These are phyloP conservation scores for Lepidurus packardi DNA, from an alignment of 1,140 invertebrate genomes.

Conservation along the genomic window DNA sequence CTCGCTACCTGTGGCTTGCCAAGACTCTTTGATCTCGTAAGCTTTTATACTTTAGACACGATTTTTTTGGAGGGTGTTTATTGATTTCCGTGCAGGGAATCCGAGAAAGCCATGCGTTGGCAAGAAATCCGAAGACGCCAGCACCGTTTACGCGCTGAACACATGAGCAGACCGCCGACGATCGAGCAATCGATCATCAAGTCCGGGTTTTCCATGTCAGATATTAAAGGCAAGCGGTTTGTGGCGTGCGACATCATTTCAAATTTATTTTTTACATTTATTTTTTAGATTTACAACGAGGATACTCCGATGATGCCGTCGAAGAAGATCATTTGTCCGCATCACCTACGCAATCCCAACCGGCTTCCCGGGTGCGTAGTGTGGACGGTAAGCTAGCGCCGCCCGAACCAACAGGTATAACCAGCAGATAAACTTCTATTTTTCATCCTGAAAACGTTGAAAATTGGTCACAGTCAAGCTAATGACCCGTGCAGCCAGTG, in stretches of 20 bases:
- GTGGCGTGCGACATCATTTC: not conserved
- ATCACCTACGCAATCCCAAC: not conserved
- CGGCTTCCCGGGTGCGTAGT: conserved; percentile 29
- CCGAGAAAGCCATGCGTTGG: conserved; percentile 75
- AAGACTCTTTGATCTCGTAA: conserved; percentile 77
- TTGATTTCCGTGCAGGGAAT: conserved; percentile 54
- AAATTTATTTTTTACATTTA: too few relatives aligned
- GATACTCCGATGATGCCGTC: conserved; percentile 49
- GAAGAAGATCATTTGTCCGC: not conserved
- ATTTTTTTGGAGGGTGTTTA: not conserved
- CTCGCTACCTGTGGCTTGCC: conserved; percentile 93
- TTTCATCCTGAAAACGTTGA: conserved; percentile 36
- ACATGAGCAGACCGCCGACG: conserved; percentile 40
- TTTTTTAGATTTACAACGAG: conserved; percentile 64
- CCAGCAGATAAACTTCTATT: not conserved
- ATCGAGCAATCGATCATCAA: conserved; percentile 81
- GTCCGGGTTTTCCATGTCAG: conserved; percentile 86
- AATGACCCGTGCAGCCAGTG: conserved; percentile 66
- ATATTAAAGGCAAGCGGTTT: conserved; percentile 69
- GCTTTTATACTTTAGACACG: conserved; percentile 39
- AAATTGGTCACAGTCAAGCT: conserved; percentile 39
- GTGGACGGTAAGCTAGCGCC: conserved; percentile 38
- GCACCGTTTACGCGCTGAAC: conserved; percentile 64
- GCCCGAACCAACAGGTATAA: conserved; percentile 23
- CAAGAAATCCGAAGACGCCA: conserved; percentile 81